Evolutionary conservation across 2,797 vertebrate species (phyloP).

Genomic region (Gymnothorax javanicus): DNA sequence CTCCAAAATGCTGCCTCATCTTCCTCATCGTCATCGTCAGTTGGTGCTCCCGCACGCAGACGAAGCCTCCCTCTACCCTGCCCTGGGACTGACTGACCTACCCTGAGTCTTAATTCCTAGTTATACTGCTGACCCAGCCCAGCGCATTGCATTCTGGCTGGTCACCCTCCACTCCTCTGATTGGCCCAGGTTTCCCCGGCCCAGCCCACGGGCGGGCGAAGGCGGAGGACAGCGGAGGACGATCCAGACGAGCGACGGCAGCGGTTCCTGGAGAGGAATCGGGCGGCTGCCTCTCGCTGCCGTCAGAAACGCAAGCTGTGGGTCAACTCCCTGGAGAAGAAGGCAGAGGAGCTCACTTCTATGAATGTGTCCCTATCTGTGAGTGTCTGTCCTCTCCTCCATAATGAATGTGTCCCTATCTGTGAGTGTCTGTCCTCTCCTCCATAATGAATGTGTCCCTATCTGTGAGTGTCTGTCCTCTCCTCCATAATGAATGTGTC

Average conservation of each 20-base stretch:
- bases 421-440: background rate
- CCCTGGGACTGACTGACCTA: slow-evolving; percentile 75
- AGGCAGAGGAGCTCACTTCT: slow-evolving; percentile 90
- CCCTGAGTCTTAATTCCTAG: background rate
- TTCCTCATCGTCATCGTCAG: background rate
- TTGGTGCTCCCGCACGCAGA: background rate
- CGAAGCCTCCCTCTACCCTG: slow-evolving; percentile 89
- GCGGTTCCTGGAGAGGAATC: slow-evolving; percentile 93
- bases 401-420: background rate
- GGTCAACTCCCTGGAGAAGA: slow-evolving; percentile 94
- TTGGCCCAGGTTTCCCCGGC: slow-evolving; percentile 88
- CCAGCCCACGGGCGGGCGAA: slow-evolving; percentile 90
- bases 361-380: slow-evolving; percentile 95
- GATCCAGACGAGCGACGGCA: slow-evolving; percentile 94
- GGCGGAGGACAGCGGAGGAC: slow-evolving; percentile 86
- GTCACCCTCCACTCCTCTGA: background rate
- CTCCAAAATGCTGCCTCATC: background rate
- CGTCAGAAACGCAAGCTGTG: slow-evolving; percentile 95
- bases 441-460: background rate
- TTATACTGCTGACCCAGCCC: background rate
- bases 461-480: slow-evolving; percentile 17
- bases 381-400: slow-evolving; percentile 57
- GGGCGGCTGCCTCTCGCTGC: slow-evolving; percentile 93
- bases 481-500: background rate
- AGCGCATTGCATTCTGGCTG: background rate